Percentiles rank a stretch among this genome's conserved stretches.
phyloP scores from a whole-genome alignment of 2,113 vertebrate genomes.

The Riparia riparia region DNA sequence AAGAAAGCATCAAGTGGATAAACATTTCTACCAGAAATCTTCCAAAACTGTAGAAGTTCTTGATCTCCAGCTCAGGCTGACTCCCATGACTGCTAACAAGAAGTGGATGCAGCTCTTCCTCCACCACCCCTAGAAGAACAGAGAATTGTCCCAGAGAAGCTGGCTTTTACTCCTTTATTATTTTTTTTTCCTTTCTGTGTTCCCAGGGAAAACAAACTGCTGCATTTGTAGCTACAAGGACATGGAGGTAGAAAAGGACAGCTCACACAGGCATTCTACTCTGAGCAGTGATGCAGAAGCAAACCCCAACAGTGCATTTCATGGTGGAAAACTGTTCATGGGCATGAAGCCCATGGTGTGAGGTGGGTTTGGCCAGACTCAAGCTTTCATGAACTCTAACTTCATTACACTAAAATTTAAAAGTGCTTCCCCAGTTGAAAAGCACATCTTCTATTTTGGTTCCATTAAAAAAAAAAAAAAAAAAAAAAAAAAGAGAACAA shows the following conservation, averaged over 20 bases:
- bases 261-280: neutral
- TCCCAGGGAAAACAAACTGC: neutral
- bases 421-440: neutral
- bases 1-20: neutral
- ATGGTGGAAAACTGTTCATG: neutral
- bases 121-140: neutral
- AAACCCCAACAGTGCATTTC: neutral
- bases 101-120: neutral
- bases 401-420: neutral
- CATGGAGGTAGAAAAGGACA: neutral
- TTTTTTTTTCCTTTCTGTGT: neutral
- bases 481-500: neutral
- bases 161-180: neutral
- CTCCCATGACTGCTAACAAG: rapidly evolving
- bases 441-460: neutral
- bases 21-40: neutral
- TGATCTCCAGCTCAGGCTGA: neutral
- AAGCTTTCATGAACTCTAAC: neutral
- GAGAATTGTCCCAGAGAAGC: neutral
- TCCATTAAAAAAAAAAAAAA: neutral
- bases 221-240: neutral
- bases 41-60: neutral
- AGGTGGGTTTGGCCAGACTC: neutral
- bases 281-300: neutral
- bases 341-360: neutral